Conservation (phyloP, 2,113 vertebrate genomes). For the Pagrus major region DNA sequence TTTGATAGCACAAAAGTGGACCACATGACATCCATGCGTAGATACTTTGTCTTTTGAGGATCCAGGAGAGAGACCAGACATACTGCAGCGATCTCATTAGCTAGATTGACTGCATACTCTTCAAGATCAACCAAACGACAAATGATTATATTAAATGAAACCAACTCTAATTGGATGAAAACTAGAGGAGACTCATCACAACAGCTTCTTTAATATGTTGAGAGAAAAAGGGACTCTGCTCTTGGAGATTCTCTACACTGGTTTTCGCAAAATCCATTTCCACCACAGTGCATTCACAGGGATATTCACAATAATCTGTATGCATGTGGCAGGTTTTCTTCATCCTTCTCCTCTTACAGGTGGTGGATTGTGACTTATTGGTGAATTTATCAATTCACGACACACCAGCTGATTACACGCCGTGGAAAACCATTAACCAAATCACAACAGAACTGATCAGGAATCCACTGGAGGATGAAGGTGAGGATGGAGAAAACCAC, state of each 20-base stretch:
- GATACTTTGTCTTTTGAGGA: background rate
- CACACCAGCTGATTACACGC: slow-evolving; percentile 9
- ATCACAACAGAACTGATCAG: slow-evolving; percentile 11
- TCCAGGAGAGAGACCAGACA: background rate
- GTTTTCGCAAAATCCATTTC: slow-evolving; percentile 2
- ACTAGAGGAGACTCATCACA: background rate
- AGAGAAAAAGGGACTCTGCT: background rate
- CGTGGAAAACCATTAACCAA: background rate
- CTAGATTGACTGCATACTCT: slow-evolving; percentile 1
- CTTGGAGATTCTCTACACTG: background rate
- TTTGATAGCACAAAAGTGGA: background rate
- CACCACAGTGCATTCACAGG: background rate
- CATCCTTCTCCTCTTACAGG: background rate
- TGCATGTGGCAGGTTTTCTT: background rate
- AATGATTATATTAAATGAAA: background rate
- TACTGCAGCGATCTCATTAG: slow-evolving; percentile 14
- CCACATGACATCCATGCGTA: background rate
- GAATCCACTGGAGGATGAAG: background rate
- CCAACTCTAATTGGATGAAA: slow-evolving; percentile 12
- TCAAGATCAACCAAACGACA: background rate
- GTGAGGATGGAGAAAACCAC: background rate
- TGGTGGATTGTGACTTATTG: background rate
- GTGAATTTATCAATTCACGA: background rate
- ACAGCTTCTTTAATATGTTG: background rate
- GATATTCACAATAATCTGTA: background rate